A percentile compares a stretch with the other conserved stretches of the same genome.
These are phyloP conservation scores for Melipona bicolor DNA, from an alignment of 2,888 invertebrate species.

Conservation along the genomic window DNA sequence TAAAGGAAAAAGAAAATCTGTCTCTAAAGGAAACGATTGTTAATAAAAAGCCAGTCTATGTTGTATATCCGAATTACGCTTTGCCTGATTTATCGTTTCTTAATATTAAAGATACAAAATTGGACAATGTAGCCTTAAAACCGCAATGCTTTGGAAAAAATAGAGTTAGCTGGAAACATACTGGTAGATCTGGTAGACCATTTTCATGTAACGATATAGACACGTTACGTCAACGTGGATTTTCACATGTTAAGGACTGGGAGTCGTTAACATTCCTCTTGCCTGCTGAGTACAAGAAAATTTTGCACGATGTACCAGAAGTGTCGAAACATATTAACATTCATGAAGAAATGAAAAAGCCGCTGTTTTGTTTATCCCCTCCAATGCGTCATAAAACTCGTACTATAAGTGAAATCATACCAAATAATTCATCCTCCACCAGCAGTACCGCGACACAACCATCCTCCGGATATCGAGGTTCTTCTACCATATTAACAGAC, in stretches of 20 bases:
- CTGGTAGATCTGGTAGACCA: slow-evolving; percentile 85
- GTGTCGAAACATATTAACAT: slow-evolving; percentile 88
- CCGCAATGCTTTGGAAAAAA: slow-evolving; percentile 87
- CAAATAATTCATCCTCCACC: slow-evolving; percentile 87
- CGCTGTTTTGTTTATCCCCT: slow-evolving; percentile 86
- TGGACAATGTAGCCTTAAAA: slow-evolving; percentile 90
- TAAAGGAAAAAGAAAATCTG: slow-evolving; percentile 61
- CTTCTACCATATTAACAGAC: slow-evolving; percentile 92
- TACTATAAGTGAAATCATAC: slow-evolving; percentile 86
- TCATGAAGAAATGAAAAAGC: slow-evolving; percentile 85
- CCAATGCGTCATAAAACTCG: slow-evolving; percentile 85
- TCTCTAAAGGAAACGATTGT: slow-evolving; percentile 76
- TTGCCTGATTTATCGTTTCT: slow-evolving; percentile 95
- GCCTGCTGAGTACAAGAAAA: slow-evolving; percentile 92
- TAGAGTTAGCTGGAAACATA: slow-evolving; percentile 84
- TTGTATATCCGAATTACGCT: slow-evolving; percentile 96
- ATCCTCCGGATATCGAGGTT: slow-evolving; percentile 94
- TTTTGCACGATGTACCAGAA: slow-evolving; percentile 92
- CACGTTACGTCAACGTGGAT: slow-evolving; percentile 91
- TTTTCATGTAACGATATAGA: slow-evolving; percentile 94
- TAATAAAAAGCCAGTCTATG: slow-evolving; percentile 90
- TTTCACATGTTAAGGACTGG: slow-evolving; percentile 96
- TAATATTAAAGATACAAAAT: slow-evolving; percentile 79
- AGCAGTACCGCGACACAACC: slow-evolving; percentile 92
- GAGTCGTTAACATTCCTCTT: slow-evolving; percentile 95